Evolutionary conservation across 2,888 invertebrate genomes (phyloP).

Genomic region (Odontothrips loti): DNA sequence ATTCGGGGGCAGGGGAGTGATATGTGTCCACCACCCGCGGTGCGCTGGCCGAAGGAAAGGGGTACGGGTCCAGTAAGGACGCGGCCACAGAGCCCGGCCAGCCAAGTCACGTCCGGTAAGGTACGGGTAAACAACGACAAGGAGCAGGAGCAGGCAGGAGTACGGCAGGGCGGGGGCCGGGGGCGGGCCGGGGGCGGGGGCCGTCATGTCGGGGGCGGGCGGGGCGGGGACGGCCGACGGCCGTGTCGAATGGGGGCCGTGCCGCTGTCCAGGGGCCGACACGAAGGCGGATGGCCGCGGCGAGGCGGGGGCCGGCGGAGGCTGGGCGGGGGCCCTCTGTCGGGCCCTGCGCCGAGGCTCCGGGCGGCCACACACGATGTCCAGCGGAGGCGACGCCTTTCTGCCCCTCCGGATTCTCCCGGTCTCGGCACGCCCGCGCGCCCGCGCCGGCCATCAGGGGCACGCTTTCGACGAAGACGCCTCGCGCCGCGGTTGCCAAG

Average conservation of each 20-base stretch:
- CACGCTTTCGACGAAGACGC: background rate
- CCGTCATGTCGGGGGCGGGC: slow-evolving; percentile 6
- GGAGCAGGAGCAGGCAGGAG: background rate
- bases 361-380: slow-evolving; percentile 16
- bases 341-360: background rate
- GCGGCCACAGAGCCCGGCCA: background rate
- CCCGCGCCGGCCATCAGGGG: background rate
- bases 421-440: background rate
- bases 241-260: slow-evolving; percentile 11
- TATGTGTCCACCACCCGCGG: background rate
- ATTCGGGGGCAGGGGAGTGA: background rate
- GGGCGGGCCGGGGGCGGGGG: background rate
- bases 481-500: background rate
- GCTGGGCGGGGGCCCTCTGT: background rate
- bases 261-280: background rate
- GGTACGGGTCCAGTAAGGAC: background rate
- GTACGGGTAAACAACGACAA: background rate
- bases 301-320: background rate
- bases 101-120: background rate
- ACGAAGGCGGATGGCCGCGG: background rate
- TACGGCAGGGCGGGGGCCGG: background rate
- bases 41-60: background rate
- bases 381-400: slow-evolving; percentile 4
- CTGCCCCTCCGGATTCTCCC: background rate
- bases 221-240: background rate